Evolutionary conservation across 2,797 vertebrate genomes (phyloP), one percentile per base, ranked within the genome.

Genomic region (Protosalanx chinensis): DNA sequence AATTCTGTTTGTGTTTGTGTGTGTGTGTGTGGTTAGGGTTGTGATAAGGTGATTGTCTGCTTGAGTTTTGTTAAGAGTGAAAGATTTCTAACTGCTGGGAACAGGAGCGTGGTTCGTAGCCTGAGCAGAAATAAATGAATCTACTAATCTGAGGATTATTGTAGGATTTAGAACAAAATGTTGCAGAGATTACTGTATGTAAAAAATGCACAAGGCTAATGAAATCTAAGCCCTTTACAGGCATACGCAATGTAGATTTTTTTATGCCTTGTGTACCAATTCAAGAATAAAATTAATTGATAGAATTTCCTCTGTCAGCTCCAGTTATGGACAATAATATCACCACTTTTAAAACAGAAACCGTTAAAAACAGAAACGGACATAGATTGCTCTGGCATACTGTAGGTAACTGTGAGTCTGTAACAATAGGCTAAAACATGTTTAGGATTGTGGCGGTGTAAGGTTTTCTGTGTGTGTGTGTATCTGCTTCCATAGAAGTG

Each of bases 121-220:
- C 80, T 80, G 41, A 67, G 82, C 84, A 77, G 78, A 86, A 91
- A 82, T 86, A 88, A 88, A 91, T 90, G 79, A 84, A 89, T 91
- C 87, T 84, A 67, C 87, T 92, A 91, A 92, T 91, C 87, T 79
- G 80, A 10, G 80, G 89, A 90, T 92, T 92, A 90, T 85, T 74
- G 72, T 75, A 8, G 83, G 89, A 91, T 91, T 91, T 88, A 72
- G 72, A 79, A 70, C 68, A 79, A 85, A 86, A 89, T 83, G 78
- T 84, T 86, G 81, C 72, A 51, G 76, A 86, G 87, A 89, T 90
- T 90, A 86, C 84, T 86, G 46, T 70, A 74, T 62, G 64, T 66
- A 72, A 70, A 72, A 84, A 88, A 86, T 88, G 79, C 86, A 75
- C 68, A 82, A 85, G 84, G 87, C 87, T 90, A 88, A 90, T 90